Conservation (phyloP, 1,140 invertebrate species). For the Drosophila albomicans region DNA sequence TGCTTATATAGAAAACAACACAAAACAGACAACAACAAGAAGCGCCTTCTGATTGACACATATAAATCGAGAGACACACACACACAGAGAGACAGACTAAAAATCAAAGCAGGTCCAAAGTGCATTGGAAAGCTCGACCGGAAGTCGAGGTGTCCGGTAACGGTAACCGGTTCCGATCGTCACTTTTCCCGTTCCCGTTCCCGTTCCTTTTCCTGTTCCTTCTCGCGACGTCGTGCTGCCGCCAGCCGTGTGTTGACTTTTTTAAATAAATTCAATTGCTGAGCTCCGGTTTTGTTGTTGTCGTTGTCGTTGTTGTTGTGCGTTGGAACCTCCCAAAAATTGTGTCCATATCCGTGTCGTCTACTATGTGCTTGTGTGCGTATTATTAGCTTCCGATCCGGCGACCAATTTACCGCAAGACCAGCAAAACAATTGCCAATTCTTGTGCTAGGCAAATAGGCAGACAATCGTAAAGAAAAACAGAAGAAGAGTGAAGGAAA, state of each 20-base stretch:
- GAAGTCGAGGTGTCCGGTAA: constrained; percentile 85
- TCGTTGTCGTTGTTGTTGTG: constrained; percentile 46
- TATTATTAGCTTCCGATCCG: constrained; percentile 79
- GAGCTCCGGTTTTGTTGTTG: constrained; percentile 1
- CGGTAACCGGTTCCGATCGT: constrained; percentile 85
- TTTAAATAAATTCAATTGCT: constrained; percentile 74
- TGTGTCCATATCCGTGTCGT: constrained; percentile 7
- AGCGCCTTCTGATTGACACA: constrained; percentile 53
- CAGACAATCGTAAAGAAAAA: neutral
- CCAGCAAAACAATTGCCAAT: constrained; percentile 46
- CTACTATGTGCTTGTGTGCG: constrained; percentile 41
- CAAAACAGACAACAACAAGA: constrained; percentile 10
- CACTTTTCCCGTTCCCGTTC: constrained; percentile 85
- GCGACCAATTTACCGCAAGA: constrained; percentile 65
- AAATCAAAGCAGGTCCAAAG: constrained; percentile 58
- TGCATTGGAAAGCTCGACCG: constrained; percentile 82
- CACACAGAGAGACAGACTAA: constrained; percentile 9
- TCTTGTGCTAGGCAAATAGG: neutral
- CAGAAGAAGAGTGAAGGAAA: neutral
- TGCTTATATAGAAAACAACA: neutral
- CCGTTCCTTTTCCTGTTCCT: constrained; percentile 67
- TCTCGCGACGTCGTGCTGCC: constrained; percentile 31
- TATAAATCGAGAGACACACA: constrained; percentile 63
- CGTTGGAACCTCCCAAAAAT: constrained; percentile 23
- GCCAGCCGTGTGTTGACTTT: constrained; percentile 45